Percentiles rank a stretch among this genome's conserved stretches.
Conservation (phyloP, 2,888 invertebrate species). For the Tetrapedia diversipes region DNA sequence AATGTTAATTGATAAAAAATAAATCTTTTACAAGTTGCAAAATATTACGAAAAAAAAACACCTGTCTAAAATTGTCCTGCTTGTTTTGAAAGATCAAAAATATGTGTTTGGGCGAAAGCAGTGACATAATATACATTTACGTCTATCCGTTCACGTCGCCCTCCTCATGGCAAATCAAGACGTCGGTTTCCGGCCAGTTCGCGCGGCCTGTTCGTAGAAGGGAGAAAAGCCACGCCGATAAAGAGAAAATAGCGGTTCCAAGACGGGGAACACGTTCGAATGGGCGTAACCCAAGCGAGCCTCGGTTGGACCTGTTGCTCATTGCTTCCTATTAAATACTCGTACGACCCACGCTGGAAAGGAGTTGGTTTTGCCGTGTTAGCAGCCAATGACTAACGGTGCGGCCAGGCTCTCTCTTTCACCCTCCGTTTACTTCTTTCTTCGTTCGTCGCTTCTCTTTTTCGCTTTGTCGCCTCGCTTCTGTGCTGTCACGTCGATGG, state of each 20-base stretch:
- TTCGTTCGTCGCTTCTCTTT: neutral
- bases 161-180: slow-evolving; percentile 18
- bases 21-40: too few relatives aligned
- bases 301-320: slow-evolving; percentile 74
- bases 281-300: slow-evolving; percentile 74
- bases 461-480: neutral
- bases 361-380: slow-evolving; percentile 68
- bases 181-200: slow-evolving; percentile 44
- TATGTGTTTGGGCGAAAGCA: too few relatives aligned
- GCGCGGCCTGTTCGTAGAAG: slow-evolving; percentile 49
- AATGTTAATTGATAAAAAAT: too few relatives aligned
- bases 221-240: slow-evolving; percentile 65
- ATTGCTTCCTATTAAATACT: slow-evolving; percentile 77
- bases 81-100: too few relatives aligned
- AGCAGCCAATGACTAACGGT: slow-evolving; percentile 70
- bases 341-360: slow-evolving; percentile 70
- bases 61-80: too few relatives aligned
- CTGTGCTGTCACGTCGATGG: slow-evolving; percentile 7
- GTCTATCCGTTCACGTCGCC: too few relatives aligned
- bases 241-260: slow-evolving; percentile 65
- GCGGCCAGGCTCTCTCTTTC: slow-evolving; percentile 45
- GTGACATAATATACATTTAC: too few relatives aligned
- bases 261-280: slow-evolving; percentile 64
- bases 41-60: too few relatives aligned
- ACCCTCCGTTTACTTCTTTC: slow-evolving; percentile 41